Percentiles rank a stretch among this genome's conserved stretches.
phyloP scores from a whole-genome alignment of 2,888 invertebrate species.

The Quadriops clusia region DNA sequence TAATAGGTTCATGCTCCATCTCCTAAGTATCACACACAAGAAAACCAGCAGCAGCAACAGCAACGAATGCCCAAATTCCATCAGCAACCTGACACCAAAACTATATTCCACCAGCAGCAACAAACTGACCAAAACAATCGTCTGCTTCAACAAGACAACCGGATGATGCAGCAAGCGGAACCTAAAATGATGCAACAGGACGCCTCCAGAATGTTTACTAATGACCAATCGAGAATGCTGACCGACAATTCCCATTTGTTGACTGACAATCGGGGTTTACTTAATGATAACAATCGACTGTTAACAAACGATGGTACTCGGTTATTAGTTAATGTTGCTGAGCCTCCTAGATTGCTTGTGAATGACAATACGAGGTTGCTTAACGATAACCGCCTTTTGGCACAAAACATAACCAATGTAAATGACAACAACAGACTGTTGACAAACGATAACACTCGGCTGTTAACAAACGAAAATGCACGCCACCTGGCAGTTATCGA shows the following conservation, averaged over 20 bases:
- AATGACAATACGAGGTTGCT: constrained; percentile 28
- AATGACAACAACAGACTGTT: constrained; percentile 24
- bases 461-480: constrained; percentile 28
- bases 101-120: constrained; percentile 23
- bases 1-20: constrained; percentile 28
- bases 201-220: constrained; percentile 19
- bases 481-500: constrained; percentile 32
- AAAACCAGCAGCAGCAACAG: constrained; percentile 18
- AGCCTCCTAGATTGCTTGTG: constrained; percentile 29
- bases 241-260: constrained; percentile 25
- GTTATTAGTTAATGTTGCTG: constrained; percentile 30
- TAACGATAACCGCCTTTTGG: constrained; percentile 20
- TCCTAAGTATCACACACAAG: constrained; percentile 29
- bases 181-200: constrained; percentile 27
- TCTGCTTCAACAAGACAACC: constrained; percentile 21
- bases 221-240: constrained; percentile 18
- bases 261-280: constrained; percentile 19
- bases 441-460: constrained; percentile 25
- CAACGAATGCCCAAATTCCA: constrained; percentile 23
- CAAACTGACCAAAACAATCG: constrained; percentile 10
- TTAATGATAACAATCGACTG: constrained; percentile 18
- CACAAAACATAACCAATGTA: constrained; percentile 24
- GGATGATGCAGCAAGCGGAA: constrained; percentile 29
- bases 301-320: constrained; percentile 26
- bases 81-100: constrained; percentile 16